phyloP scores from a whole-genome alignment of 2,888 invertebrate genomes.

The Bhutanitis thaidina region DNA sequence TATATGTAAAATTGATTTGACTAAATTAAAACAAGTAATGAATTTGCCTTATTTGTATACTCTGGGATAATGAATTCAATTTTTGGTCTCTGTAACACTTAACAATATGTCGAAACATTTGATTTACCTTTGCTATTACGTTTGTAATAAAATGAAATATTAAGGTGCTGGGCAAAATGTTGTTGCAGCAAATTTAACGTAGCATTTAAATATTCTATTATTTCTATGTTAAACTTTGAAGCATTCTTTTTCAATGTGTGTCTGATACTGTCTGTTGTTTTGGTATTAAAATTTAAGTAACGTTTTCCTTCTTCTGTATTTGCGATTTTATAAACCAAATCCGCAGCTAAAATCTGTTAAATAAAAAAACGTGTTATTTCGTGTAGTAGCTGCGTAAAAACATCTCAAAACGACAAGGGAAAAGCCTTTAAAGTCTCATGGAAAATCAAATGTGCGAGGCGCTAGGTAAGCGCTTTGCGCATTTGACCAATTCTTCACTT shows the following conservation, averaged over 20 bases:
- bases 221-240: slow-evolving; percentile 39
- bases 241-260: slow-evolving; percentile 49
- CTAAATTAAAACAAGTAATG: too few species aligned
- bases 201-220: slow-evolving; percentile 43
- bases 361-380: neutral
- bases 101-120: too few species aligned
- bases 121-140: slow-evolving; percentile 40
- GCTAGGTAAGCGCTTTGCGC: too few species aligned
- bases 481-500: too few species aligned
- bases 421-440: too few species aligned
- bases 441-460: too few species aligned
- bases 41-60: too few species aligned
- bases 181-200: slow-evolving; percentile 48
- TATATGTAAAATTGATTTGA: too few species aligned
- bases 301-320: slow-evolving; percentile 60
- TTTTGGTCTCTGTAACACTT: too few species aligned
- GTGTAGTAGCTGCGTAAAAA: too few species aligned
- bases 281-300: slow-evolving; percentile 61
- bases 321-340: slow-evolving; percentile 48
- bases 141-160: slow-evolving; percentile 45
- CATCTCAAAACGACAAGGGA: too few species aligned
- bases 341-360: slow-evolving; percentile 48
- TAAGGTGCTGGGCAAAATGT: slow-evolving; percentile 36
- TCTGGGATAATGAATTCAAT: too few species aligned
- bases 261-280: slow-evolving; percentile 57